Evolutionary conservation across 2,888 invertebrate genomes (phyloP), one percentile per base, ranked within the genome.

Genomic region (Petrolisthes manimaculis): DNA sequence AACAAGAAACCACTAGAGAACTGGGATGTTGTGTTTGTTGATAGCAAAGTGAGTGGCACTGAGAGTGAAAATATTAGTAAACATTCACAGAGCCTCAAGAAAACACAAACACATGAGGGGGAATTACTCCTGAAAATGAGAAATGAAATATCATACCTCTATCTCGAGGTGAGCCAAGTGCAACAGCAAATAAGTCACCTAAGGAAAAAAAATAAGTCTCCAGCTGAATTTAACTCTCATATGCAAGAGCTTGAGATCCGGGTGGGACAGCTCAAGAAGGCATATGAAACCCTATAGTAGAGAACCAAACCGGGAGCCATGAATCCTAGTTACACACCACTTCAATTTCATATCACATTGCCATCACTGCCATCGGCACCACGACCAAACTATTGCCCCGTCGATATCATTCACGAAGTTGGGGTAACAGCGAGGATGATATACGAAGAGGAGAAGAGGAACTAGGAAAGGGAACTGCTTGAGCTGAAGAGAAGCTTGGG

Each of bases 331-430:
- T 71, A 71, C 21, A 21, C 21, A 71, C 71, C 71, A n/a, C 71
- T 71, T 71, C 71, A 71, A 8, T 71, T 71, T 21, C 4, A 21
- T 71, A n/a, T n/a, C 71, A 71, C n/a, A n/a, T 71, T 21, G 8
- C 71, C 71, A 71, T n/a, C 71, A 14, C 71, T 21, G 14, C 71
- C 6, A n/a, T 37, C 37, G 37, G n/a, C 21, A 8, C 21, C 71
- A 8, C 71, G 71, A 21, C 71, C 71, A 2, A 71, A 71, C 21
- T 71, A 71, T 21, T 21, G 71, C 71, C 71, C 71, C n/a, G 71
- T 71, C 71, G 71, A 71, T 21, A 71, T 71, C 71, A 71, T 71
- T 21, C 14, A 71, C 8, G 71, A 71, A 71, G 71, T 71, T n/a
- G n/a, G 21, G 21, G n/a, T 71, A n/a, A 8, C 21, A 8, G 71